Evolutionary conservation across 30 jellyfish, hydroid and myxozoan genomes (phyloP), one percentile per base, ranked within the genome.

Genomic region (Clytia hemisphaerica): DNA sequence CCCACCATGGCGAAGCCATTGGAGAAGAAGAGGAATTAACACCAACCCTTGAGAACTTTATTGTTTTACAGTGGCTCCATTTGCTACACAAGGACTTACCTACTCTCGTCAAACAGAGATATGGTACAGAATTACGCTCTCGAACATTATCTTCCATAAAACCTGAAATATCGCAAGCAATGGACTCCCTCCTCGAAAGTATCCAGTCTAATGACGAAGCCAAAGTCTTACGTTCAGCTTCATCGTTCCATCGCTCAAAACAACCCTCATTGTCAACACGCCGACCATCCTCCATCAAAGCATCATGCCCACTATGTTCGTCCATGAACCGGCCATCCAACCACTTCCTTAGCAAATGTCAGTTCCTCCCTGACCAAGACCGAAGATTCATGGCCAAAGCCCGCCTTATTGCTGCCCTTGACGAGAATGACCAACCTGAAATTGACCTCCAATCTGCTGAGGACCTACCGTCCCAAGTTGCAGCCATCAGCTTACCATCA

Each of bases 101-200:
- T n/a, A 18, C 25, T 6, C 77, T 63, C 12, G 77, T 63, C 71
- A n/a, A n/a, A n/a, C n/a, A n/a, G n/a, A n/a, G n/a, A n/a, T n/a
- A n/a, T n/a, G n/a, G n/a, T n/a, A n/a, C 72, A 12, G 72, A 58
- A 26, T 71, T 67, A 6, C 47, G 47, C 37, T 53, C 45, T n/a
- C 53, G 37, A 16, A 74, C 86, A 2, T 55, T 74, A 6, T 61
- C 72, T 15, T 54, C 78, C 2, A 72, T 53, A 15, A 74, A 74
- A 29, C 82, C 86, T 6, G 83, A 59, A 42, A 60, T 74, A 18
- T 74, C 86, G 18, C 86, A 74, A 34, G 86, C 83, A 48, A 24
- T 74, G 45, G 55, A 74, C 15, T 33, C 74, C 4, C 34, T 74
- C 14, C 40, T 74, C 5, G 76, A 37, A 19, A 72, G 44, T 35